Percentiles rank a stretch among this genome's conserved stretches.
These are phyloP conservation scores for Matsumyia berberina DNA, from an alignment of 2,888 invertebrate species.

Conservation along the genomic window DNA sequence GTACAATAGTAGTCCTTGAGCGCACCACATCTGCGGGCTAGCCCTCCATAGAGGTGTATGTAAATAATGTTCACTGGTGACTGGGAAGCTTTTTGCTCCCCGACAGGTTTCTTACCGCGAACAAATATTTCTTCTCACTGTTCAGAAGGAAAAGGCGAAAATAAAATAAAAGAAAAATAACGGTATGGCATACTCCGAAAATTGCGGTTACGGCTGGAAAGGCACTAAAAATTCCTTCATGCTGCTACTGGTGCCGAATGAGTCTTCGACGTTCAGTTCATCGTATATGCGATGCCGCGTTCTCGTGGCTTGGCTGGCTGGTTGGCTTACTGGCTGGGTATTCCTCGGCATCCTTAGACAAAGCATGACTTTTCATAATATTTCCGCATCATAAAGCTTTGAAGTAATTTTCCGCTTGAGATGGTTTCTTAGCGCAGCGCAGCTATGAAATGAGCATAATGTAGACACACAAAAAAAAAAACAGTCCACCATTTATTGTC, in stretches of 20 bases:
- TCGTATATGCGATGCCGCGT: conserved; percentile 36
- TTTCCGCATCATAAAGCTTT: conserved; percentile 78
- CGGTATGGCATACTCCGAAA: conserved; percentile 61
- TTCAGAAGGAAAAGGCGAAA: conserved; percentile 29
- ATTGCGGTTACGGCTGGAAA: conserved; percentile 74
- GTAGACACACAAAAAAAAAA: conserved; percentile 49
- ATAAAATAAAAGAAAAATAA: conserved; percentile 50
- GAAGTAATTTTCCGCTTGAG: conserved; percentile 78
- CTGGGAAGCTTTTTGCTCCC: conserved; percentile 68
- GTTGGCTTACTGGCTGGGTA: conserved; percentile 15
- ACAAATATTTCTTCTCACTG: conserved; percentile 62
- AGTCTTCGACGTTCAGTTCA: conserved; percentile 38
- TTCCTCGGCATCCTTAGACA: conserved; percentile 71
- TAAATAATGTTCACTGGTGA: conserved; percentile 74
- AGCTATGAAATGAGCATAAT: conserved; percentile 72
- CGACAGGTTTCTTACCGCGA: conserved; percentile 69
- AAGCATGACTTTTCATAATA: conserved; percentile 77
- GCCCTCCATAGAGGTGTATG: conserved; percentile 62
- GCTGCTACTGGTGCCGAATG: conserved; percentile 36
- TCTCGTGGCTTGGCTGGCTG: conserved; percentile 23
- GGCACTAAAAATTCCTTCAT: conserved; percentile 73
- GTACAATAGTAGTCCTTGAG: conserved; percentile 46
- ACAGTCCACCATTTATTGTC: conserved; percentile 68
- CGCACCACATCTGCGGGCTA: conserved; percentile 25
- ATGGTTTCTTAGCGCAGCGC: conserved; percentile 76